Evolutionary conservation across 2,113 vertebrate species (phyloP).

Genomic region (Holacanthus passer): DNA sequence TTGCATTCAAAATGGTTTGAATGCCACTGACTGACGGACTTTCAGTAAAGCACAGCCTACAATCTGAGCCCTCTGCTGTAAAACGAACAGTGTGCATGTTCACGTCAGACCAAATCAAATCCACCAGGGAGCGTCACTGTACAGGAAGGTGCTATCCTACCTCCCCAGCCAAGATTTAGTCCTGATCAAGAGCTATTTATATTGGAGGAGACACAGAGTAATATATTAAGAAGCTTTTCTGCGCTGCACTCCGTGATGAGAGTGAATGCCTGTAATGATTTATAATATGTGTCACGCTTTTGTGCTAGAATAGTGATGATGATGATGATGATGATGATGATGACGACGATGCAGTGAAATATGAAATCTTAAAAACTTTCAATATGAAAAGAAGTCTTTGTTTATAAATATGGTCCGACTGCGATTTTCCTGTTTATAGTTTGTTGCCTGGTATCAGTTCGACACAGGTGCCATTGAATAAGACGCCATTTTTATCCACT

Average conservation of each 20-base stretch:
- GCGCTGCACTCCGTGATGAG: conserved; percentile 71
- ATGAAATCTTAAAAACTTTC: conserved; percentile 67
- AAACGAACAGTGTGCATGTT: conserved; percentile 23
- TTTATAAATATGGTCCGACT: conserved; percentile 72
- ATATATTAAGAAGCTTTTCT: conserved; percentile 85
- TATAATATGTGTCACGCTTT: conserved; percentile 80
- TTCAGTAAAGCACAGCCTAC: conserved; percentile 66
- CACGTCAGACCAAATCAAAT: conserved; percentile 49
- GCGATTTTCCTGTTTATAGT: conserved; percentile 70
- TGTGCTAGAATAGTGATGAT: conserved; percentile 79
- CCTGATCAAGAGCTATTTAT: conserved; percentile 84
- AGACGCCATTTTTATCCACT: conserved; percentile 53
- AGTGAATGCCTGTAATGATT: conserved; percentile 81
- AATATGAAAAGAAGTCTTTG: conserved; percentile 70
- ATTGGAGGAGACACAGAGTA: conserved; percentile 84
- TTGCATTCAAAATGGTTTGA: conserved; percentile 23
- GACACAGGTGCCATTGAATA: conserved; percentile 62
- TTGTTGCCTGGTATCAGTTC: conserved; percentile 66
- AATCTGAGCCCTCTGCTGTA: conserved; percentile 51
- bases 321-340: conserved; percentile 39
- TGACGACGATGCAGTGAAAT: conserved; percentile 73
- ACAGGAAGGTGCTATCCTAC: conserved; percentile 75
- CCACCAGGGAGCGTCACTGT: conserved; percentile 60
- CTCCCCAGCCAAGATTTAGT: conserved; percentile 68
- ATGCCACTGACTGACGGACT: conserved; percentile 16